Base-by-base conservation (phyloP, 2,113 vertebrate species). In the Bucco capensis region DNA sequence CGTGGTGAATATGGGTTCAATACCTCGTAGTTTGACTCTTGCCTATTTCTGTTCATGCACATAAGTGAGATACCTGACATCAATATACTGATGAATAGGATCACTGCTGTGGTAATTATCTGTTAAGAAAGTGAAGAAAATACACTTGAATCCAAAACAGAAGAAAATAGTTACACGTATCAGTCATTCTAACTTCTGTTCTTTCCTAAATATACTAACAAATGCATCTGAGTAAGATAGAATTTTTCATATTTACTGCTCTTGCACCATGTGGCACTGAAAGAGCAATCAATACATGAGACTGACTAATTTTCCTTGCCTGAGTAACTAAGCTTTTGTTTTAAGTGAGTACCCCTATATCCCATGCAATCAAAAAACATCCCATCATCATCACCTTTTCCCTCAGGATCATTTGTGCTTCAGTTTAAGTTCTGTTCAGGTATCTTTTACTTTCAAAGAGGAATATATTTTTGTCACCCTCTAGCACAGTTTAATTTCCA, bases 21-120 rank as follows among this genome's bases (percentile, higher is more conserved):
- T 13, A 94, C 96, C 75, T 98, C 97, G 76, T 98, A 98, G 70
- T 38, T 97, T 17, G 96, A 96, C 13, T 97, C 96, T 72, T 98
- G 98, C 73, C 97, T 97, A 71, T 91, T 98, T 94, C 98, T 98
- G 93, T 98, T 99, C 97, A 99, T 98, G 81, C 98, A 98, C 96
- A 99, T 98, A 53, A 99, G 95, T 40, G 98, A 98, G 31, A 98
- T 40, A 11, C 98, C 98, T 13, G 98, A 98, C n/a, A 98, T 91
- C 70, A 97, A 76, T 47, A 99, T 98, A 81, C 98, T 98, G 90
- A 98, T 72, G 70, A 97, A 96, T n/a, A 98, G 95, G 33, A 98
- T 90, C 25, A 98, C 96, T 16, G 98, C 97, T 18, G 98, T 99
- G 96, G 97, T 98, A 85, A 99, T 98, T 90, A 99, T 97, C 99